These are phyloP conservation scores for Ophioninae sp. DNA, from an alignment of 2,888 invertebrate genomes.

Conservation along the genomic window DNA sequence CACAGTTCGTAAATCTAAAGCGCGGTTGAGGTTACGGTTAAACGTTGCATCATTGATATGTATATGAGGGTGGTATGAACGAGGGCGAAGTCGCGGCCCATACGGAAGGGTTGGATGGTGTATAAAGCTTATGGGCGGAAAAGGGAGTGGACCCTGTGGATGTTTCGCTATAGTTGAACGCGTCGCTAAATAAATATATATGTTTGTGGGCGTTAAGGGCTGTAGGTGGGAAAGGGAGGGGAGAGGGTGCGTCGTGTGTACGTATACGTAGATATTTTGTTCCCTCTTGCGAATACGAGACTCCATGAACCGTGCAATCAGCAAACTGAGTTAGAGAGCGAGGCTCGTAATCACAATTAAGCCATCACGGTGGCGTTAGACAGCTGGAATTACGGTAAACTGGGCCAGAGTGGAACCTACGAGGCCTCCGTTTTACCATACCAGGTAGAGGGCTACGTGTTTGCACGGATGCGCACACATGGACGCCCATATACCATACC, in stretches of 20 bases:
- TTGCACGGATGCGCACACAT: slow-evolving; percentile 20
- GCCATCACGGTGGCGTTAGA: slow-evolving; percentile 67
- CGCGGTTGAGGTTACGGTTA: slow-evolving; percentile 20
- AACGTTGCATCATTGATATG: slow-evolving; percentile 33
- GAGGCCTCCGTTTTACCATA: slow-evolving; percentile 44
- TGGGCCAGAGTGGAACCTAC: slow-evolving; percentile 58
- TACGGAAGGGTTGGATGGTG: slow-evolving; percentile 34
- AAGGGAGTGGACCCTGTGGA: slow-evolving; percentile 48
- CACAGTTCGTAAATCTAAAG: not conserved
- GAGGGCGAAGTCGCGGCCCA: slow-evolving; percentile 27
- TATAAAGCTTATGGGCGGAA: slow-evolving; percentile 53
- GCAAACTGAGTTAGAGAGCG: slow-evolving; percentile 67
- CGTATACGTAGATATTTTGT: slow-evolving; percentile 14
- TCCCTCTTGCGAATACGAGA: slow-evolving; percentile 54
- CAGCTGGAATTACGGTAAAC: slow-evolving; percentile 67
- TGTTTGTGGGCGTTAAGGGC: not conserved
- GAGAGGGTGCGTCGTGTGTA: not conserved
- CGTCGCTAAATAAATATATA: slow-evolving; percentile 31
- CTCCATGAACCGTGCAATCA: slow-evolving; percentile 67
- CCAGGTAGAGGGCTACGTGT: slow-evolving; percentile 40
- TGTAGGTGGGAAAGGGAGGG: not conserved
- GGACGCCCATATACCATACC: slow-evolving; percentile 4
- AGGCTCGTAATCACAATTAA: slow-evolving; percentile 68
- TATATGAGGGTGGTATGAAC: not conserved
- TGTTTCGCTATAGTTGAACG: slow-evolving; percentile 44